Evolutionary conservation across 2,113 vertebrate genomes (phyloP), one percentile per base, ranked within the genome.

Genomic region (Dasypus novemcinctus): DNA sequence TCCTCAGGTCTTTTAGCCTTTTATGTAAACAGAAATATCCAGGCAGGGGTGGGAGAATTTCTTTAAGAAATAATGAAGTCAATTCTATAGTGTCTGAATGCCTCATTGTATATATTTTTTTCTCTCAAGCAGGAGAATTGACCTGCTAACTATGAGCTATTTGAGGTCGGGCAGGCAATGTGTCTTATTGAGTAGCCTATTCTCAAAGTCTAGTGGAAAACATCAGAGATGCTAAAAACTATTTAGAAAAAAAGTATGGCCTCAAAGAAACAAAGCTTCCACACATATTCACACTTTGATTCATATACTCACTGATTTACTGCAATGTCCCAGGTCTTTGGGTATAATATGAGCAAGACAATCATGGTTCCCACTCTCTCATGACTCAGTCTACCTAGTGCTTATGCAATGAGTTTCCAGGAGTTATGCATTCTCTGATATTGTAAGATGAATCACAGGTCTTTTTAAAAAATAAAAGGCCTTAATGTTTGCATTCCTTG

Each of bases 351-450:
- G 2, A n/a, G 36, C 49, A 23, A 64, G 23, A 27, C 33, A 7
- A 38, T 52, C 33, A 4, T 1, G 2, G 21, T 15, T 5, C 3
- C n/a, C 6, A 31, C 5, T 23, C 3, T 11, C 61, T 36, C 18
- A 23, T 1, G 23, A 3, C 33, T 31, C 61, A 7, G 9, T 74
- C 33, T 68, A 27, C 33, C 8, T 0, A 31, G 1, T 8, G 31
- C 46, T 54, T 88, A 54, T 69, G 29, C 36, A 74, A 69, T 14
- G 31, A 92, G 38, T 41, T 93, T 54, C 79, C 49, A 31, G 6
- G 23, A 59, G 31, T 69, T 27, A 75, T 10, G 2, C 23, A 43
- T 31, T 46, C 61, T 57, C 87, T 31, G 33, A 74, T 57, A 66
- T 18, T 87, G 18, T 29, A 49, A 59, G 59, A 80, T 23, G 80